phyloP scores from a whole-genome alignment of 1,140 invertebrate species.

The Ephestia elutella region DNA sequence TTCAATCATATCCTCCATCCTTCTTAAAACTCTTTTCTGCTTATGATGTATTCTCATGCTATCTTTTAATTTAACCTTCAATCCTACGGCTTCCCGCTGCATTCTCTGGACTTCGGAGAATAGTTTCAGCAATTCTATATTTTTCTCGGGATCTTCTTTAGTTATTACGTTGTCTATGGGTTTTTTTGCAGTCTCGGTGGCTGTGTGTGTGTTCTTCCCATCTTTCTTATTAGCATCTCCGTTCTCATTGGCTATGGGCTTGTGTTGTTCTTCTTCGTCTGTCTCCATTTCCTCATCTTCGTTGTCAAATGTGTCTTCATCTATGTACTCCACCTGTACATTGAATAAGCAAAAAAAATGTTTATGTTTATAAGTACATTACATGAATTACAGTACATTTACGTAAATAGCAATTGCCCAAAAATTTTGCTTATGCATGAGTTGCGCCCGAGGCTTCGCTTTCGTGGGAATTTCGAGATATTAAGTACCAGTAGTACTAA shows the following conservation, averaged over 20 bases:
- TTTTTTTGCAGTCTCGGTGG: background rate
- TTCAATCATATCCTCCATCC: constrained; percentile 52
- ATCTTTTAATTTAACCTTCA: constrained; percentile 52
- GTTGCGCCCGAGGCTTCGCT: too few relatives aligned
- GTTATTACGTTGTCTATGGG: constrained; percentile 13
- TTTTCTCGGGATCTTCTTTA: constrained; percentile 27
- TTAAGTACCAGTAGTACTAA: too few relatives aligned
- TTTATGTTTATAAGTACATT: background rate
- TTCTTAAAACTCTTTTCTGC: constrained; percentile 41
- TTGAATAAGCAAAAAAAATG: constrained; percentile 7
- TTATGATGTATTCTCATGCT: constrained; percentile 49
- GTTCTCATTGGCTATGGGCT: constrained; percentile 13
- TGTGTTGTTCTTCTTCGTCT: constrained; percentile 31
- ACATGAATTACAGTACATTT: too few relatives aligned
- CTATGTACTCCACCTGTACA: constrained; percentile 64
- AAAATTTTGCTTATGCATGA: too few relatives aligned
- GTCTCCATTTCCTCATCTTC: constrained; percentile 47
- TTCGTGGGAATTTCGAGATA: too few relatives aligned
- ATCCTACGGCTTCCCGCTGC: constrained; percentile 44
- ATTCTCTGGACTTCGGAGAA: constrained; percentile 63
- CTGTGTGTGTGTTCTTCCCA: constrained; percentile 2
- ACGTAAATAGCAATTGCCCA: too few relatives aligned
- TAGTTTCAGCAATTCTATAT: constrained; percentile 50
- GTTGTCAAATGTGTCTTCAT: constrained; percentile 58
- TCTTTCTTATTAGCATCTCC: too few relatives aligned